Evolutionary conservation across 1,140 invertebrate species (phyloP).

Genomic region (Trissolcus basalis): DNA sequence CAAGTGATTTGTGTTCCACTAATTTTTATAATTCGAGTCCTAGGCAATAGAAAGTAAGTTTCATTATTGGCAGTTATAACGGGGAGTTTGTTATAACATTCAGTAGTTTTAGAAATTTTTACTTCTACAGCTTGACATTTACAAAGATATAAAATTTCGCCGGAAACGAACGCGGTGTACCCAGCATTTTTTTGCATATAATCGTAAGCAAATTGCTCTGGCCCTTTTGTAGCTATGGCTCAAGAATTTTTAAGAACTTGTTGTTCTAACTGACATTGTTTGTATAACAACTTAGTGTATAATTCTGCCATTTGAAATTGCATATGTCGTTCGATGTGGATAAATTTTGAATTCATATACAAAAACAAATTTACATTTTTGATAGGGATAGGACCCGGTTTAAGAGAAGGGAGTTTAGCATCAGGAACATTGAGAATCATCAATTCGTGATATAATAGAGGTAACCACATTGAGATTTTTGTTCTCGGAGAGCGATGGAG

Average conservation of each 20-base stretch:
- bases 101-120: slow-evolving; percentile 1
- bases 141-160: slow-evolving; percentile 24
- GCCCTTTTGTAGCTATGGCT: slow-evolving; percentile 13
- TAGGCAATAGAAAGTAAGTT: slow-evolving; percentile 22
- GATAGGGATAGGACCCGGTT: no score
- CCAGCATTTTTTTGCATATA: slow-evolving; percentile 19
- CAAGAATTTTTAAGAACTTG: slow-evolving; percentile 17
- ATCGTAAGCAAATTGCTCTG: slow-evolving; percentile 31
- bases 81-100: slow-evolving; percentile 40
- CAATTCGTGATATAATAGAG: no score
- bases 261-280: slow-evolving; percentile 6
- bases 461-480: no score
- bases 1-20: slow-evolving; percentile 17
- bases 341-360: slow-evolving; percentile 30
- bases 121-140: slow-evolving; percentile 23
- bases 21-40: slow-evolving; percentile 35
- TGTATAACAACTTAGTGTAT: neutral
- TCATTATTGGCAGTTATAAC: slow-evolving; percentile 11
- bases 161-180: slow-evolving; percentile 10
- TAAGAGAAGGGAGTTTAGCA: no score
- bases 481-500: no score
- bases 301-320: slow-evolving; percentile 8
- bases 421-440: no score
- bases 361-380: neutral
- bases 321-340: slow-evolving; percentile 10